Evolutionary conservation across 37 sponge, comb jelly and placozoan species (phyloP).

Genomic region (Haliclona indistincta): DNA sequence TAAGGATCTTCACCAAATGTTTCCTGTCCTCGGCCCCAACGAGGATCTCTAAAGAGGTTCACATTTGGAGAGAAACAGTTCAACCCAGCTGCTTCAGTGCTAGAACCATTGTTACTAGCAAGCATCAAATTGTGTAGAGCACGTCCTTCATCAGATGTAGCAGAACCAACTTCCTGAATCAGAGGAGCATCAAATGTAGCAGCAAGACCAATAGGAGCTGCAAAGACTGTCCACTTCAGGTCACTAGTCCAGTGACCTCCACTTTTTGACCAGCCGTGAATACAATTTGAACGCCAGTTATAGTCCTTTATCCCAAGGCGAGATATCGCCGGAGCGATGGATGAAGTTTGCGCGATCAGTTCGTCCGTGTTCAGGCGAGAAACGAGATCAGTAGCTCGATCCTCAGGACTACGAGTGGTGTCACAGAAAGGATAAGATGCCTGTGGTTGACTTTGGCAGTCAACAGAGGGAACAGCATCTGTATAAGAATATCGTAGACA

Average conservation of each 20-base stretch:
- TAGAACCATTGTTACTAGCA: constrained; percentile 44
- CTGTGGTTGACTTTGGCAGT: constrained; percentile 65
- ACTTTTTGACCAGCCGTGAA: constrained; percentile 76
- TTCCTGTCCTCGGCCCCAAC: constrained; percentile 72
- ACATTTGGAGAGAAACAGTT: constrained; percentile 89
- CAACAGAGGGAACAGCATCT: constrained; percentile 45
- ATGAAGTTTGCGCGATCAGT: constrained; percentile 63
- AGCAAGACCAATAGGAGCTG: constrained; percentile 71
- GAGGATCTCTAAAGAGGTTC: constrained; percentile 71
- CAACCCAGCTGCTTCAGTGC: constrained; percentile 77
- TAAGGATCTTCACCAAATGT: constrained; percentile 78
- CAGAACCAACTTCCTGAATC: constrained; percentile 34
- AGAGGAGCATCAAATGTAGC: constrained; percentile 68
- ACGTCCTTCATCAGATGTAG: constrained; percentile 66
- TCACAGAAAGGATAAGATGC: constrained; percentile 58
- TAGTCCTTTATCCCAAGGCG: constrained; percentile 73
- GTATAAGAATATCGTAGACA: too few species aligned
- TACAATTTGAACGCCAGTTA: constrained; percentile 85
- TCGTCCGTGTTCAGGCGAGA: constrained; percentile 43
- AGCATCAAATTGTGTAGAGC: constrained; percentile 78
- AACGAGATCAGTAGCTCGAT: constrained; percentile 71
- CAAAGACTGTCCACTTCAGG: constrained; percentile 76
- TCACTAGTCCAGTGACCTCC: constrained; percentile 52
- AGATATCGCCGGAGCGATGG: constrained; percentile 76
- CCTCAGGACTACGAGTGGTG: constrained; percentile 19